Conservation (phyloP, 2,113 vertebrate genomes). For the Atractosteus spatula region DNA sequence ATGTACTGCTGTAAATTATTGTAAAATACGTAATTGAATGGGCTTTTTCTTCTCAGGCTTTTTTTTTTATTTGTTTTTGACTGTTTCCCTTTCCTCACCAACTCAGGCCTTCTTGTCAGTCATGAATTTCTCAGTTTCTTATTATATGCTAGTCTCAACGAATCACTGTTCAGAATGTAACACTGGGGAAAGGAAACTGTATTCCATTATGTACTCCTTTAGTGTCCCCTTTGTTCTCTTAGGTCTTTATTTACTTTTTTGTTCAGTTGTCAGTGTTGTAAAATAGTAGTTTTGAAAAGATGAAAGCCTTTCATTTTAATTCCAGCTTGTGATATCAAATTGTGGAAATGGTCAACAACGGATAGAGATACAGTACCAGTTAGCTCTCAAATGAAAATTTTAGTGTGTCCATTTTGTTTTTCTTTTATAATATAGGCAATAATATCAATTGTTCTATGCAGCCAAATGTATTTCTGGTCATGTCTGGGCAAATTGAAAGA, state of each 20-base stretch:
- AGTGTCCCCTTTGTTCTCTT: slow-evolving; percentile 61
- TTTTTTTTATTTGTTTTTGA: slow-evolving; percentile 65
- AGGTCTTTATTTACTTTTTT: slow-evolving; percentile 50
- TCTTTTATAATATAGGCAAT: slow-evolving; percentile 82
- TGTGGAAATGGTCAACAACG: slow-evolving; percentile 49
- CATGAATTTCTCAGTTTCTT: slow-evolving; percentile 70
- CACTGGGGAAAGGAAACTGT: slow-evolving; percentile 71
- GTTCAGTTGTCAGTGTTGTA: slow-evolving; percentile 26
- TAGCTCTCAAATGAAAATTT: slow-evolving; percentile 56
- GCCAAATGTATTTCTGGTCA: slow-evolving; percentile 87
- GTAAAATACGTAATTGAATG: slow-evolving; percentile 91
- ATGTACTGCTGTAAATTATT: slow-evolving; percentile 91
- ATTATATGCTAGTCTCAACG: slow-evolving; percentile 65
- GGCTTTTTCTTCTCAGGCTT: slow-evolving; percentile 86
- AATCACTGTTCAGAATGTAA: slow-evolving; percentile 86
- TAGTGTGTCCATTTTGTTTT: slow-evolving; percentile 70
- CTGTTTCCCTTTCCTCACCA: slow-evolving; percentile 77
- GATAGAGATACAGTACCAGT: slow-evolving; percentile 61
- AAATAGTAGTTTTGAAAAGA: slow-evolving; percentile 34
- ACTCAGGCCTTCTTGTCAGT: slow-evolving; percentile 88
- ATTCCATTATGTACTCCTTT: slow-evolving; percentile 61
- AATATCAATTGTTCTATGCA: slow-evolving; percentile 97
- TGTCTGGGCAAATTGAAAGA: slow-evolving; percentile 79
- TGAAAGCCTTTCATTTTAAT: slow-evolving; percentile 44
- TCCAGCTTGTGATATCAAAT: slow-evolving; percentile 46